phyloP scores from a whole-genome alignment of 1,140 invertebrate genomes.

The Panagrolaimus sp. region DNA sequence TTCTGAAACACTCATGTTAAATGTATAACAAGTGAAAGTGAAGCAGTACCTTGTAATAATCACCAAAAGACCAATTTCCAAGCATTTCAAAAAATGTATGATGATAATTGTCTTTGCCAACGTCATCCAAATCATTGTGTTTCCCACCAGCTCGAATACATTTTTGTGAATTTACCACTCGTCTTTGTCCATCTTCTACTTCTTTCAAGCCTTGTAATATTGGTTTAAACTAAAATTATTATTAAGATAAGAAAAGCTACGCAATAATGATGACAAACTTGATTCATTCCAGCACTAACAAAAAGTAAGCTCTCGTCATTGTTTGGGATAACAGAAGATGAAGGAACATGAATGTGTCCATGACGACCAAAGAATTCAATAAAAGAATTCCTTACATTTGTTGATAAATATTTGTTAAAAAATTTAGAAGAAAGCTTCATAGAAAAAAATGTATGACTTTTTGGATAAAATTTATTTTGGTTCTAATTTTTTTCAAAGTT shows the following conservation, averaged over 20 bases:
- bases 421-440: too few relatives aligned
- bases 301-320: conserved; percentile 81
- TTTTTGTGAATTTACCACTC: conserved; percentile 83
- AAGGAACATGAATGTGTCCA: conserved; percentile 72
- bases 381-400: conserved; percentile 62
- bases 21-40: conserved; percentile 8
- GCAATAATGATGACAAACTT: conserved; percentile 66
- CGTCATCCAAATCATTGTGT: conserved; percentile 87
- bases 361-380: conserved; percentile 72
- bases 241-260: conserved; percentile 16
- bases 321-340: conserved; percentile 77
- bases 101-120: conserved; percentile 85
- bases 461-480: too few relatives aligned
- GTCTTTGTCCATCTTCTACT: conserved; percentile 60
- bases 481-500: too few relatives aligned
- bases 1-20: conserved; percentile 66
- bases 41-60: conserved; percentile 81
- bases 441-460: too few relatives aligned
- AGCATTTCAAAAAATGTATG: conserved; percentile 99
- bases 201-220: conserved; percentile 72
- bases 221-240: conserved; percentile 76
- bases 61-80: conserved; percentile 96
- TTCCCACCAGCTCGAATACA: conserved; percentile 92
- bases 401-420: too few relatives aligned
- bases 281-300: conserved; percentile 97